A percentile compares a stretch with the other conserved stretches of the same genome.
Conservation (phyloP, 2,888 invertebrate genomes). For the Cantharis rufa region DNA sequence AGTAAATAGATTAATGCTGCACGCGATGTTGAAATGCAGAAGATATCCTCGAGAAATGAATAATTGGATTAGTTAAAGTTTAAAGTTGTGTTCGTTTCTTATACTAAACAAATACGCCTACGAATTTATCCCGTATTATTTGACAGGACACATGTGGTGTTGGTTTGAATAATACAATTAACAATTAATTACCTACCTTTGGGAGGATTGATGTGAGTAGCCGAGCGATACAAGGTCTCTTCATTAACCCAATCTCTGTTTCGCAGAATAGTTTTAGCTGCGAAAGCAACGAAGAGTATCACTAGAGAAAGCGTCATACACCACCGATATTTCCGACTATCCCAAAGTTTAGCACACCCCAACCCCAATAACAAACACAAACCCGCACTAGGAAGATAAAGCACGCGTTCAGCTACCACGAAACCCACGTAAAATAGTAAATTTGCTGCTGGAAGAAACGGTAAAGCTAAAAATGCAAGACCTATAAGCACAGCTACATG, state of each 20-base stretch:
- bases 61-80: constrained; percentile 42
- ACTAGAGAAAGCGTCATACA: constrained; percentile 59
- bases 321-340: constrained; percentile 49
- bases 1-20: constrained; percentile 47
- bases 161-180: neutral
- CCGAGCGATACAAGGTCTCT: constrained; percentile 89
- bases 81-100: constrained; percentile 28
- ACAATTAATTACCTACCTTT: constrained; percentile 73
- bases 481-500: constrained; percentile 59
- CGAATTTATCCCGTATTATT: constrained; percentile 11
- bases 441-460: constrained; percentile 95
- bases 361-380: constrained; percentile 87
- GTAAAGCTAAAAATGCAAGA: constrained; percentile 80
- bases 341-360: constrained; percentile 66
- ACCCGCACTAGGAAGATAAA: constrained; percentile 96
- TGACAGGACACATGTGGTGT: neutral
- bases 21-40: constrained; percentile 48
- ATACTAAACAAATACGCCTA: constrained; percentile 27
- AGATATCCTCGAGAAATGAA: constrained; percentile 42
- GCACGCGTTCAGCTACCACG: constrained; percentile 93
- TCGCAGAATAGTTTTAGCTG: constrained; percentile 77
- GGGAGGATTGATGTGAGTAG: constrained; percentile 92
- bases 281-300: constrained; percentile 68
- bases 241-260: constrained; percentile 93
- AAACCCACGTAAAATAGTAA: constrained; percentile 97